These are phyloP conservation scores for Helicolenus hilgendorfi DNA, from an alignment of 2,797 vertebrate species.

Conservation along the genomic window DNA sequence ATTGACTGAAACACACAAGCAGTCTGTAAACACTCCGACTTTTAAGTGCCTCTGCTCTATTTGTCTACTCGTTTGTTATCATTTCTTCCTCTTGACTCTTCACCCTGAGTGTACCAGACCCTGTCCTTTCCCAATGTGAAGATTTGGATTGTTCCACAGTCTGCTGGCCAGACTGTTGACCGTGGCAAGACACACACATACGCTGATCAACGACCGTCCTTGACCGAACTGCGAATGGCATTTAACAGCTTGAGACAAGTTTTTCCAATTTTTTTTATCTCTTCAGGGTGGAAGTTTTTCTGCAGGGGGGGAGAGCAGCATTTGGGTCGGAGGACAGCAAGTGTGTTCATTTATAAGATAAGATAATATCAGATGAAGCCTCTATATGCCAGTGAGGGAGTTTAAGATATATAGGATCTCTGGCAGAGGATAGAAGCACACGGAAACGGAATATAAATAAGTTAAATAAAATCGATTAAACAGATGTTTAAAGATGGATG, in stretches of 20 bases:
- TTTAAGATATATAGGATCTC: background rate
- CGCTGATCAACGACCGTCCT: background rate
- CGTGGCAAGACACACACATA: background rate
- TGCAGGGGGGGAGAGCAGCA: background rate
- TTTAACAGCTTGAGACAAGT: background rate
- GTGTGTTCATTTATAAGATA: slow-evolving; percentile 4
- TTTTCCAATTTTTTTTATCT: no score
- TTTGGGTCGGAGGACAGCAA: background rate
- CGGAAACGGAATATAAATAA: background rate
- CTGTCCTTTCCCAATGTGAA: background rate
- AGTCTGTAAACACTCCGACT: background rate
- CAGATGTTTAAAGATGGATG: background rate
- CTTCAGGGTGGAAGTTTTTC: background rate
- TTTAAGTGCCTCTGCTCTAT: background rate
- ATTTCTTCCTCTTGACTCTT: background rate
- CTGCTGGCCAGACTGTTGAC: background rate
- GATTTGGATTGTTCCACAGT: background rate
- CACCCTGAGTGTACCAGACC: background rate
- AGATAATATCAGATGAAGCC: slow-evolving; percentile 1
- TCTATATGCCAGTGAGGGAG: background rate
- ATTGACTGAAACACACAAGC: background rate
- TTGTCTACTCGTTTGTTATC: background rate
- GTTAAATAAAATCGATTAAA: background rate
- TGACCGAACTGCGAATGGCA: background rate
- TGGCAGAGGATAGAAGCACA: background rate